These are phyloP conservation scores for Gambusia holbrooki DNA, from an alignment of 2,113 vertebrate genomes.

Conservation along the genomic window DNA sequence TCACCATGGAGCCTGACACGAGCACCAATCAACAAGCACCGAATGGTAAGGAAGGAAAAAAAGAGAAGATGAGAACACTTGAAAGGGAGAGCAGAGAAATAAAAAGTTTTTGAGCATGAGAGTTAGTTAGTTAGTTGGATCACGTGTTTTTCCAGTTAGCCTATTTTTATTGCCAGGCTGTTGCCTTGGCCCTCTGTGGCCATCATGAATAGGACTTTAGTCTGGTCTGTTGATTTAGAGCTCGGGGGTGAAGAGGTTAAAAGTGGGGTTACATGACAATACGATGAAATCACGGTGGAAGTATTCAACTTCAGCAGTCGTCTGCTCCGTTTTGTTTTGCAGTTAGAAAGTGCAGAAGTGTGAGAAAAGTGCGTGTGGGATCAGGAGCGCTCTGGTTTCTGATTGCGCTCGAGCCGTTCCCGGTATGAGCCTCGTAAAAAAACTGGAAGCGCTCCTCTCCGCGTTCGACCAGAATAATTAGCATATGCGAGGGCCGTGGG, in stretches of 20 bases:
- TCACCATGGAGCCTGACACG: constrained; percentile 72
- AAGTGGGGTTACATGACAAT: constrained; percentile 32
- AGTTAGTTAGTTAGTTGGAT: constrained; percentile 14
- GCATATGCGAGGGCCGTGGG: constrained; percentile 44
- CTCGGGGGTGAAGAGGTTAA: constrained; percentile 30
- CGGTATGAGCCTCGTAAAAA: neutral
- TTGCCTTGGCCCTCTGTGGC: constrained; percentile 60
- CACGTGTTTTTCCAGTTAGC: constrained; percentile 45
- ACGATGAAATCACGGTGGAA: constrained; percentile 44
- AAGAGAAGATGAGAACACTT: neutral
- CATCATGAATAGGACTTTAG: constrained; percentile 64
- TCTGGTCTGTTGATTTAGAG: constrained; percentile 21
- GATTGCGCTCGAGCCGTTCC: neutral
- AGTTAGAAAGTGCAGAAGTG: neutral
- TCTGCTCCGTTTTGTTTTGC: neutral
- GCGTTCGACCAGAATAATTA: constrained; percentile 50
- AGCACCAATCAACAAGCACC: constrained; percentile 58
- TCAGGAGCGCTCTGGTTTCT: neutral
- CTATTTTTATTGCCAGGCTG: constrained; percentile 27
- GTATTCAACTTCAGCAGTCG: neutral
- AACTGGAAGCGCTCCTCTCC: constrained; percentile 12
- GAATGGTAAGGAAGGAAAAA: constrained; percentile 69
- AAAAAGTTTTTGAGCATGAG: constrained; percentile 16
- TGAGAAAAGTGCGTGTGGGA: neutral
- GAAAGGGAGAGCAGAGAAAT: constrained; percentile 3